Evolutionary conservation across 2,888 invertebrate species (phyloP), one percentile per base, ranked within the genome.

Genomic region (Dasysyrphus tricinctus): DNA sequence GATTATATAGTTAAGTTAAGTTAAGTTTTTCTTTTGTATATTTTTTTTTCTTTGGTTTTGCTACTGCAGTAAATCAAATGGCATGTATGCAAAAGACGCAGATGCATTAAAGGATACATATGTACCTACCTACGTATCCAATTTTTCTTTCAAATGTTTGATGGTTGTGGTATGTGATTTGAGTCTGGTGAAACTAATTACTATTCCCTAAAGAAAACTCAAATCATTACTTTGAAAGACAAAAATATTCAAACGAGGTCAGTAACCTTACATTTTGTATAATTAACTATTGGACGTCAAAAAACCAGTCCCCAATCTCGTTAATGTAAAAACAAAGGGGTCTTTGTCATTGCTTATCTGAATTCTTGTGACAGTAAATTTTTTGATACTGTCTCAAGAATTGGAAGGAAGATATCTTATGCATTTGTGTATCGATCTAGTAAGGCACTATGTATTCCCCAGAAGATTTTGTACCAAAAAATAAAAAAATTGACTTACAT

Each of bases 61-160:
- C 63, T 19, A 56, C 63, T 47, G 16, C 42, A 24, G 47, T 70
- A 16, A 67, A 70, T 70, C 51, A 76, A 81, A 56, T 54, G 12
- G 54, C 59, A 42, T 44, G 57, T 19, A 24, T 57, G 47, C 42
- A 65, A 61, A 49, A 49, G 24, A 39, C 0, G n/a, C 8, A 24
- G 14, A 57, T 56, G 32, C 7, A 12, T 44, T n/a, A 8, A 34
- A 70, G 12, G n/a, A 19, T 8, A 24, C 3, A 24, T 24, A 24
- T 24, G 24, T 2, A 2, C 24, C 2, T 24, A 24, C 4, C 9
- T 12, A 24, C 11, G 5, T 67, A 24, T 47, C 63, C 51, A 51
- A 63, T 79, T 49, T 63, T 24, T 74, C 69, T 74, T 74, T 75
- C 19, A 54, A 65, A 59, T 49, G 44, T 42, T 51, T 57, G 57